Conservation (phyloP, 1,140 invertebrate genomes). For the Coelopa frigida region DNA sequence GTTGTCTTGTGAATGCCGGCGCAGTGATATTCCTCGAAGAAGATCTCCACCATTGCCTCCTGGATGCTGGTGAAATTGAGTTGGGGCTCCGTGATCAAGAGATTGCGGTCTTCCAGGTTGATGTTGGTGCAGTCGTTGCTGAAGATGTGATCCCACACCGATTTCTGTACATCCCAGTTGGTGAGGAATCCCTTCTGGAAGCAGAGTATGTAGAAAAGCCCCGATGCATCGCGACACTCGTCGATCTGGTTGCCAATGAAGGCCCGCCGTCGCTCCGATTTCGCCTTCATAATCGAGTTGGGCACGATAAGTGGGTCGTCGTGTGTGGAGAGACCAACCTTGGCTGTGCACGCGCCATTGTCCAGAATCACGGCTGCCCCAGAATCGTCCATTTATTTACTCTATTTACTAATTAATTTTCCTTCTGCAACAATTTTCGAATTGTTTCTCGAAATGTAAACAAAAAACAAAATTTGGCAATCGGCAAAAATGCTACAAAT, state of each 20-base stretch:
- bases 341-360: conserved; percentile 79
- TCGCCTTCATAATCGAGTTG: conserved; percentile 97
- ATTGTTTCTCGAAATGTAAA: not conserved
- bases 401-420: too few relatives aligned
- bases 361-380: conserved; percentile 56
- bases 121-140: conserved; percentile 80
- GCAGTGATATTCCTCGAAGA: conserved; percentile 97
- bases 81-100: conserved; percentile 90
- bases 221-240: conserved; percentile 92
- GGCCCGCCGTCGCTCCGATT: conserved; percentile 84
- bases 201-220: conserved; percentile 87
- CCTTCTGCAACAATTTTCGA: not conserved
- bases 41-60: conserved; percentile 89
- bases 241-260: conserved; percentile 93
- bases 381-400: conserved; percentile 6
- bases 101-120: conserved; percentile 65
- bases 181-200: conserved; percentile 94
- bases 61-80: conserved; percentile 91
- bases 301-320: conserved; percentile 65
- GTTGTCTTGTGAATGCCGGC: conserved; percentile 76
- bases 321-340: conserved; percentile 69
- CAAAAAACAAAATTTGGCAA: too few relatives aligned
- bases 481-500: too few relatives aligned
- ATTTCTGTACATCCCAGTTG: conserved; percentile 91
- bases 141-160: conserved; percentile 94